Evolutionary conservation across 1,140 invertebrate species (phyloP).

Genomic region (Nilaparvata lugens): DNA sequence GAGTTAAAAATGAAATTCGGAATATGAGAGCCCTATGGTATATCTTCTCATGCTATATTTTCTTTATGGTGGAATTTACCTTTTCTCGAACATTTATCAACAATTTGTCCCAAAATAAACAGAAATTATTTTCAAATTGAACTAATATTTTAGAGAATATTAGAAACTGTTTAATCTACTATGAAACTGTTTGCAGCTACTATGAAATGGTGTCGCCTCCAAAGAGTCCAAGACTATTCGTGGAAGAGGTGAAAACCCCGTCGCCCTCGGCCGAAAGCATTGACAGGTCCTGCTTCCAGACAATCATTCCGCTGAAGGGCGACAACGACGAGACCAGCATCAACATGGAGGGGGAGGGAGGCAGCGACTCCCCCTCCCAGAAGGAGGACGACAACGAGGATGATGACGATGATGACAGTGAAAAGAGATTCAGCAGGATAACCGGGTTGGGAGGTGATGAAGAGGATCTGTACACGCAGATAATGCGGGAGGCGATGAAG

Average conservation of each 20-base stretch:
- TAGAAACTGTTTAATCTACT: no score
- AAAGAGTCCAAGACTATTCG: slow-evolving; percentile 3
- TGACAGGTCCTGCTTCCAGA: neutral
- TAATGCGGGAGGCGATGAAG: slow-evolving; percentile 28
- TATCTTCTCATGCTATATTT: no score
- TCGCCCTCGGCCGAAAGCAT: slow-evolving; percentile 3
- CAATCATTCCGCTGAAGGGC: slow-evolving; percentile 11
- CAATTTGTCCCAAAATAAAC: no score
- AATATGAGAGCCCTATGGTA: no score
- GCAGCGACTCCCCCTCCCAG: neutral
- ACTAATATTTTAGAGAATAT: no score
- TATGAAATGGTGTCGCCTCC: slow-evolving; percentile 12
- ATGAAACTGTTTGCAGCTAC: slow-evolving; percentile 4
- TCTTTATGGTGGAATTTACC: no score
- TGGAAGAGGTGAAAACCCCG: slow-evolving; percentile 6
- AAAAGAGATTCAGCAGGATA: neutral
- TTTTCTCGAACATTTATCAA: no score
- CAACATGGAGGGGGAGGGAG: neutral
- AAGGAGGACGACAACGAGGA: slow-evolving; percentile 7
- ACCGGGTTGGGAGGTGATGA: slow-evolving; percentile 12
- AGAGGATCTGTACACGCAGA: slow-evolving; percentile 25
- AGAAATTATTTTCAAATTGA: no score
- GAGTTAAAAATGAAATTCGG: no score
- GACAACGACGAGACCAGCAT: neutral
- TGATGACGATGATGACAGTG: neutral